Base-by-base conservation (phyloP, 2,888 invertebrate genomes). In the Hecatera dysodea region DNA sequence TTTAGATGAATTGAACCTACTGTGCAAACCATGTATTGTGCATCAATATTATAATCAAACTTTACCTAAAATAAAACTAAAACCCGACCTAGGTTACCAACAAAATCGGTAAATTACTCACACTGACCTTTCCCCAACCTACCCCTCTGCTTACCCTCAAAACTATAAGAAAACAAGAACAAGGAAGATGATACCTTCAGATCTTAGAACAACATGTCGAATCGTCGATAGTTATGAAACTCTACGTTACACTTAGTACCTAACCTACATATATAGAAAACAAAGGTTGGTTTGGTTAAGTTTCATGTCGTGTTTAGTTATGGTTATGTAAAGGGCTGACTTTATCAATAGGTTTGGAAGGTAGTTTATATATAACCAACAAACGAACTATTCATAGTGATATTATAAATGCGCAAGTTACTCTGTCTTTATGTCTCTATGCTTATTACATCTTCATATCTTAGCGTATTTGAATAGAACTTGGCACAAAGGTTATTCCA, bases 91-190 rank as follows among this genome's bases (percentile, higher is more conserved):
- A 48, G 3, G 29, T 12, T 39, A n/a, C 17, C 12, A 50, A 27
- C 15, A 36, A 46, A 46, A 57, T 44, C 11, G 1, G 33, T 22
- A 5, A 57, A 44, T 36, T 36, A 42, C 9, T 29, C 12, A 5
- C 17, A 9, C 3, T 39, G 72, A 69, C 46, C 72, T 60, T 15
- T 46, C 15, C 27, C 2, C 0, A 17, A 19, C 3, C 42, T 24
- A 27, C n/a, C 53, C 48, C 46, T 33, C 22, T 55, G 59, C 46
- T 56, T 33, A 46, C 39, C 24, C 33, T 7, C n/a, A 36, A 56
- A 69, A 60, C 29, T 57, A 8, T 9, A 57, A 17, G 19, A 69
- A 70, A 74, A 69, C 72, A 57, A 71, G 62, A 71, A 78, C 78
- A 78, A 57, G 22, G 27, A 55, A 62, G 48, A 2, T 52, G 15